phyloP scores from a whole-genome alignment of 1,140 invertebrate species.

The Cardiocondyla obscurior region DNA sequence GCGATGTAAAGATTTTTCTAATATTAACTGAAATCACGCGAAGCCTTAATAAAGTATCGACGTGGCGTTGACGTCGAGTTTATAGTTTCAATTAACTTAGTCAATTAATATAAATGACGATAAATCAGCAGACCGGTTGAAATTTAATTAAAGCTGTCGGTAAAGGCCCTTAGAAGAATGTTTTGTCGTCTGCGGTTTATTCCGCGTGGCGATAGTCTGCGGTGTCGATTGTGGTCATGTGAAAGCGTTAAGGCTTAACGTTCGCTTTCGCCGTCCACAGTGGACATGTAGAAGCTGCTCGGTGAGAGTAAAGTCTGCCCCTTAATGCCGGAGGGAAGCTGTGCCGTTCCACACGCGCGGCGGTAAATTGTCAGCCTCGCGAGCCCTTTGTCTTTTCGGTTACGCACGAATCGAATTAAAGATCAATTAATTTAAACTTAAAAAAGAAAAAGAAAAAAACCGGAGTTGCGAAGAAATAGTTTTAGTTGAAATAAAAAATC shows the following conservation, averaged over 20 bases:
- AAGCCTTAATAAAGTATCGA: background rate
- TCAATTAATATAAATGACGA: too few relatives aligned
- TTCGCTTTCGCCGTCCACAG: conserved; percentile 34
- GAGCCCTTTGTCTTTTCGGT: conserved; percentile 61
- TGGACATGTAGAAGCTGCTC: conserved; percentile 66
- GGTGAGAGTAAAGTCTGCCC: conserved; percentile 62
- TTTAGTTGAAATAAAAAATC: background rate
- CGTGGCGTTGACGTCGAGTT: background rate
- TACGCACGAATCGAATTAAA: conserved; percentile 14
- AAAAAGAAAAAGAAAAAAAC: background rate
- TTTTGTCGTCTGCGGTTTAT: conserved; percentile 33
- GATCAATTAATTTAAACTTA: conserved; percentile 7
- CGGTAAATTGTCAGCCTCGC: conserved; percentile 59
- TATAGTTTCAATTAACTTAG: background rate
- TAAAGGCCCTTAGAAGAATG: conserved; percentile 27
- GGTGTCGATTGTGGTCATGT: conserved; percentile 33
- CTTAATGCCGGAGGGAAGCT: conserved; percentile 58
- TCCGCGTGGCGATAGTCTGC: conserved; percentile 23
- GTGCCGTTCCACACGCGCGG: conserved; percentile 57
- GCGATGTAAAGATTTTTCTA: background rate
- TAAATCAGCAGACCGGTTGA: background rate
- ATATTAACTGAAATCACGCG: background rate
- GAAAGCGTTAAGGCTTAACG: conserved; percentile 42
- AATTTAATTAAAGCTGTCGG: conserved; percentile 6
- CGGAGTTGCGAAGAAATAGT: background rate